These are phyloP conservation scores for Toxotes lorentzi DNA, from an alignment of 2,797 vertebrate genomes.

Conservation along the genomic window DNA sequence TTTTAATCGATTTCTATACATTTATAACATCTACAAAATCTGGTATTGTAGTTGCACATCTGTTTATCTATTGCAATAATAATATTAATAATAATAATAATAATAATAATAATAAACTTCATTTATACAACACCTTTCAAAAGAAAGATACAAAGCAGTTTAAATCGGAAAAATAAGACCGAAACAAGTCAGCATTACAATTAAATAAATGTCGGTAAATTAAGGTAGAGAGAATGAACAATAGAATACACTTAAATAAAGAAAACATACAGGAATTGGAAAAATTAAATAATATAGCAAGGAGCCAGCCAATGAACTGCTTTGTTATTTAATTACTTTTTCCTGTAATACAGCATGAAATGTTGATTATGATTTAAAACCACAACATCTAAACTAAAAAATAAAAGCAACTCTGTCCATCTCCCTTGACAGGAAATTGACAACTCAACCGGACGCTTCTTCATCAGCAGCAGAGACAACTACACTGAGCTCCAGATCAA, in stretches of 20 bases:
- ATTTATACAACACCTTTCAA: background rate
- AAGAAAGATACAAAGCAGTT: background rate
- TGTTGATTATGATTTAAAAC: background rate
- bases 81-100: background rate
- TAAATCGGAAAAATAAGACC: background rate
- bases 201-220: background rate
- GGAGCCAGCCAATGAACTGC: too few relatives aligned
- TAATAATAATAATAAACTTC: background rate
- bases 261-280: background rate
- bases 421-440: slow-evolving; percentile 86
- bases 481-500: slow-evolving; percentile 93
- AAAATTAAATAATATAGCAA: background rate
- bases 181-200: background rate
- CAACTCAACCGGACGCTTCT: slow-evolving; percentile 91
- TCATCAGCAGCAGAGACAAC: slow-evolving; percentile 92
- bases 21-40: background rate
- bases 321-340: too few relatives aligned
- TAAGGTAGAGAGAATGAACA: background rate
- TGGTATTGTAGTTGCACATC: background rate
- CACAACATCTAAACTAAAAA: background rate
- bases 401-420: background rate
- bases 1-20: background rate
- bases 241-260: background rate
- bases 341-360: background rate
- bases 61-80: too few relatives aligned